phyloP scores from a whole-genome alignment of 2,797 vertebrate genomes.

The Melanotaenia maccullochi region DNA sequence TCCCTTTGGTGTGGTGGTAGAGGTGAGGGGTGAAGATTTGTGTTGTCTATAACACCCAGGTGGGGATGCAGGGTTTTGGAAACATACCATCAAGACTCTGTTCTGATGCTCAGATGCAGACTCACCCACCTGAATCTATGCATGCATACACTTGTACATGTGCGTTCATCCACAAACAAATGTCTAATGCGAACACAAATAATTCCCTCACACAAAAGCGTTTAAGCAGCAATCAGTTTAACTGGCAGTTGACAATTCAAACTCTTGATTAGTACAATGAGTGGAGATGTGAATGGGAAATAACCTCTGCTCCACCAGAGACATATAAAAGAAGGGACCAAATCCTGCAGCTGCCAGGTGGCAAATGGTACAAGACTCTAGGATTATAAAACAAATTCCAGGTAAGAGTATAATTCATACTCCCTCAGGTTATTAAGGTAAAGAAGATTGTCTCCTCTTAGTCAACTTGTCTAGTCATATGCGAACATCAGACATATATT shows the following conservation, averaged over 20 bases:
- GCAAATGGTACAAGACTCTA: background rate
- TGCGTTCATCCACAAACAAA: constrained; percentile 27
- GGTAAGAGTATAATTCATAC: constrained; percentile 4
- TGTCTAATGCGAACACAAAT: constrained; percentile 1
- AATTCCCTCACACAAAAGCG: background rate
- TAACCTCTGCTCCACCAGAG: background rate
- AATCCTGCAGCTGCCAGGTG: constrained; percentile 2
- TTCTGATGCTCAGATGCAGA: constrained; percentile 21
- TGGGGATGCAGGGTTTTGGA: constrained; percentile 23
- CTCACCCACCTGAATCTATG: constrained; percentile 21
- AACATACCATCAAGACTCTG: constrained; percentile 15
- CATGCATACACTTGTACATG: constrained; percentile 26
- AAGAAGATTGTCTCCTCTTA: constrained; percentile 4
- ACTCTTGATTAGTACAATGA: background rate
- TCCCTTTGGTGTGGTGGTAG: constrained; percentile 43
- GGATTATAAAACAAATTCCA: constrained; percentile 5
- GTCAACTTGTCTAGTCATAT: constrained; percentile 24
- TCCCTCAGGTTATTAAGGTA: background rate
- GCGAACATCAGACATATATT: constrained; percentile 22
- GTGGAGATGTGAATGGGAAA: background rate
- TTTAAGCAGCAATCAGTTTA: background rate
- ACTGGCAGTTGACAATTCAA: background rate
- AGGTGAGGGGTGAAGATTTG: constrained; percentile 32
- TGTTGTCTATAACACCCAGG: constrained; percentile 49
- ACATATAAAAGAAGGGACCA: background rate